These are phyloP conservation scores for Cebus imitator DNA, from an alignment of 2,113 vertebrate species.

Conservation along the genomic window DNA sequence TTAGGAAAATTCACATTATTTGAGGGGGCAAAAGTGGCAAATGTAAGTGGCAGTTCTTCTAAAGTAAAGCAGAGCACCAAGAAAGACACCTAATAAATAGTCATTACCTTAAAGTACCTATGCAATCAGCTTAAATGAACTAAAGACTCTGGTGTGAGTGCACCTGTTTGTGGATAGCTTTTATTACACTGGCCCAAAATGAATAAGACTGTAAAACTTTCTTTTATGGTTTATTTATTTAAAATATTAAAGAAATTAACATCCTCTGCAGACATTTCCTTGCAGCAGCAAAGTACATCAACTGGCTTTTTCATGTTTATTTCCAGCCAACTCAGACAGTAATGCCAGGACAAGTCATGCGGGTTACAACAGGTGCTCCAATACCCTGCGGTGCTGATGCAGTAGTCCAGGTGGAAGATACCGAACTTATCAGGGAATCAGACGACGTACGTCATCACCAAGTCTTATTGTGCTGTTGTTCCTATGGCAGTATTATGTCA, in stretches of 20 bases:
- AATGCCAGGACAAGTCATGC: conserved; percentile 99
- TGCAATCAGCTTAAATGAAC: conserved; percentile 24
- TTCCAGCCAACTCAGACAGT: conserved; percentile 97
- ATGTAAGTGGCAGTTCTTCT: conserved; percentile 7
- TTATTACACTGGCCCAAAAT: conserved; percentile 25
- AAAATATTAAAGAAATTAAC: conserved; percentile 6
- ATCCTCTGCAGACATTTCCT: conserved; percentile 23
- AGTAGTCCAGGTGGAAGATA: conserved; percentile 98
- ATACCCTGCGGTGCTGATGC: conserved; percentile 99
- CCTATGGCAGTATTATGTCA: conserved; percentile 16
- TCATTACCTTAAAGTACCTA: not conserved
- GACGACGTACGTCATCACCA: conserved; percentile 92
- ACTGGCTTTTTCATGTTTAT: conserved; percentile 42
- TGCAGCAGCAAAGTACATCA: conserved; percentile 15
- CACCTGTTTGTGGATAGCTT: not conserved
- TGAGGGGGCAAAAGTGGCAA: not conserved
- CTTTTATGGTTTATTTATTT: conserved; percentile 46
- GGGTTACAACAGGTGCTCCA: conserved; percentile 98
- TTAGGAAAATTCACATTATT: conserved; percentile 34
- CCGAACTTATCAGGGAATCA: conserved; percentile 98
- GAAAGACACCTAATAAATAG: not conserved
- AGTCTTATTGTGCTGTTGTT: conserved; percentile 33
- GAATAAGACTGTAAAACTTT: conserved; percentile 18
- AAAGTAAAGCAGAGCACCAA: not conserved
- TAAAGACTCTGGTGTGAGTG: not conserved